These are phyloP conservation scores for Capitulum mitella DNA, from an alignment of 2,888 invertebrate genomes.

Conservation along the genomic window DNA sequence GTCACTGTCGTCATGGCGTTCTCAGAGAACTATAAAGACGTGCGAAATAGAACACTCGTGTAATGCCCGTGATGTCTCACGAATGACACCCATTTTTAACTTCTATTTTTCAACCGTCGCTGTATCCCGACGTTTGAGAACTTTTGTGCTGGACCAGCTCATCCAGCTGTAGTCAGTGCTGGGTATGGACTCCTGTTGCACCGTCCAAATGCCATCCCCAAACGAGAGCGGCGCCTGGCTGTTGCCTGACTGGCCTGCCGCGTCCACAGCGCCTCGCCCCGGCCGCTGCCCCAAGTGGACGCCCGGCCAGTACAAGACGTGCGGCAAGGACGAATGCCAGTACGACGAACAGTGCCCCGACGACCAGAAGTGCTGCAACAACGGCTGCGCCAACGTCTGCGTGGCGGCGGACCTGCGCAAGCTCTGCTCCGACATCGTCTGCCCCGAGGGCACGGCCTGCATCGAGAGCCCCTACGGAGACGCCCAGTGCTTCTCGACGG, in stretches of 20 bases:
- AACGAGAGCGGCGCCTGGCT: no score
- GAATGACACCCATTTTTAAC: no score
- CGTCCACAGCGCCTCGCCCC: background rate
- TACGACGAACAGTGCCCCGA: background rate
- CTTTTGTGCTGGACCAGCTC: no score
- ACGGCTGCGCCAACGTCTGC: conserved; percentile 20
- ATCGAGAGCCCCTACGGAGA: background rate
- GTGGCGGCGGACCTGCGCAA: background rate
- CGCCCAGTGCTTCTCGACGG: conserved; percentile 1
- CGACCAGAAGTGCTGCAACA: background rate
- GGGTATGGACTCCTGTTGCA: no score
- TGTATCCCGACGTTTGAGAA: no score
- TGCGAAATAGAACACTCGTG: no score
- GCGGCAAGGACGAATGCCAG: background rate
- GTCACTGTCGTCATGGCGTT: no score
- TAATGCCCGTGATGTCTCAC: no score
- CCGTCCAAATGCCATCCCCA: no score
- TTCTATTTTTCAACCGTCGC: no score
- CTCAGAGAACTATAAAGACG: no score
- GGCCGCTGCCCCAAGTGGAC: conserved; percentile 1
- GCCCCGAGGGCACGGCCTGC: background rate
- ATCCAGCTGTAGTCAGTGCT: no score
- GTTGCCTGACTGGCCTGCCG: background rate
- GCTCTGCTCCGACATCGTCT: background rate
- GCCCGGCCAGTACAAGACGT: background rate